These are phyloP conservation scores for Scrobipalpa costella DNA, from an alignment of 2,888 invertebrate species.

Conservation along the genomic window DNA sequence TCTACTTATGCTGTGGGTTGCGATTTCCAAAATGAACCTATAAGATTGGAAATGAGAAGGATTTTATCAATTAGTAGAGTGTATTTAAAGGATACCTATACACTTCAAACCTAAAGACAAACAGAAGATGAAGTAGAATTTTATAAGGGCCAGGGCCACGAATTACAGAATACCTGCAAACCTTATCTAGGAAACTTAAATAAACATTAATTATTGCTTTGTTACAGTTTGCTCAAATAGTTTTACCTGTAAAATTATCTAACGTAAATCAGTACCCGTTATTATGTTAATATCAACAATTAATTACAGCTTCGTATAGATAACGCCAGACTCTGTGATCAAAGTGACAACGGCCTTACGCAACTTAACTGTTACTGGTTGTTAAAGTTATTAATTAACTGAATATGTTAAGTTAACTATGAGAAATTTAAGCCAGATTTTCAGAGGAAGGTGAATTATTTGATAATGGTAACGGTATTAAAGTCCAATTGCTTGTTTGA, in stretches of 20 bases:
- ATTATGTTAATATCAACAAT: slow-evolving; percentile 22
- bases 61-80: no score
- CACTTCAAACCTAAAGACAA: no score
- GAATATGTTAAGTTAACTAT: slow-evolving; percentile 2
- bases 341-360: slow-evolving; percentile 11
- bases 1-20: no score
- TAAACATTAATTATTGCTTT: not conserved
- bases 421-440: slow-evolving; percentile 13
- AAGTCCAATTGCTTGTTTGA: no score
- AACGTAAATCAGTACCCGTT: slow-evolving; percentile 10
- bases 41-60: no score
- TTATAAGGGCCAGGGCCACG: not conserved
- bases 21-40: no score
- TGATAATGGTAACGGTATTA: no score
- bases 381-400: slow-evolving; percentile 13
- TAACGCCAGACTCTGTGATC: not conserved
- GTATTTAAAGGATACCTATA: no score
- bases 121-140: no score
- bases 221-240: not conserved
- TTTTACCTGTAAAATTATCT: slow-evolving; percentile 1
- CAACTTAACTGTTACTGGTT: not conserved
- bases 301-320: slow-evolving; percentile 9
- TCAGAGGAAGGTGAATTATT: not conserved
- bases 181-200: not conserved
- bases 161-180: not conserved